A percentile compares a stretch with the other conserved stretches of the same genome.
Conservation (phyloP, 2,113 vertebrate genomes). For the Rafetus swinhoei region DNA sequence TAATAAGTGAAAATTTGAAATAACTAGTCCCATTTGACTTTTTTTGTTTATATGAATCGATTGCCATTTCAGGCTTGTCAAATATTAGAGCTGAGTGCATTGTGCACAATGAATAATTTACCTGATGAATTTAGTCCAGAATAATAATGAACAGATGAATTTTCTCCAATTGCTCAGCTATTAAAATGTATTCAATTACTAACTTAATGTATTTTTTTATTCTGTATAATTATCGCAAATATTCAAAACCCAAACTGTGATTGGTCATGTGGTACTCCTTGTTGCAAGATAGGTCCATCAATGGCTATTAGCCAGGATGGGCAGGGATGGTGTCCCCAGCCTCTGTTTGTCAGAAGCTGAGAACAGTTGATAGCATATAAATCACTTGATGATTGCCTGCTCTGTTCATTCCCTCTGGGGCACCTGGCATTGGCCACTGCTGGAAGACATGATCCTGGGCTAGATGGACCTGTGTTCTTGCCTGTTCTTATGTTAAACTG, state of each 20-base stretch:
- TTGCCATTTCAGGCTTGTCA: background rate
- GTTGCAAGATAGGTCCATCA: background rate
- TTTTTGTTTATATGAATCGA: background rate
- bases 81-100: background rate
- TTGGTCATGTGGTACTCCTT: background rate
- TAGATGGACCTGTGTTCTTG: no score
- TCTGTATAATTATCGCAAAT: background rate
- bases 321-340: no score
- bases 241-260: background rate
- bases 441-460: no score
- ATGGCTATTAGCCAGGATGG: no score
- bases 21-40: background rate
- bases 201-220: background rate
- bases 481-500: background rate
- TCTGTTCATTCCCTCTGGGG: no score
- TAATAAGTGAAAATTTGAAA: background rate
- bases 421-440: no score
- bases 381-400: no score
- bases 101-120: background rate
- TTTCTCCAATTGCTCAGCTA: background rate
- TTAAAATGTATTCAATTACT: background rate
- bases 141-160: background rate
- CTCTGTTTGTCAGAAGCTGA: no score
- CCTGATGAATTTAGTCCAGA: background rate
- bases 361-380: no score